Evolutionary conservation across 2,888 invertebrate genomes (phyloP).

Genomic region (Cephus spinipes): DNA sequence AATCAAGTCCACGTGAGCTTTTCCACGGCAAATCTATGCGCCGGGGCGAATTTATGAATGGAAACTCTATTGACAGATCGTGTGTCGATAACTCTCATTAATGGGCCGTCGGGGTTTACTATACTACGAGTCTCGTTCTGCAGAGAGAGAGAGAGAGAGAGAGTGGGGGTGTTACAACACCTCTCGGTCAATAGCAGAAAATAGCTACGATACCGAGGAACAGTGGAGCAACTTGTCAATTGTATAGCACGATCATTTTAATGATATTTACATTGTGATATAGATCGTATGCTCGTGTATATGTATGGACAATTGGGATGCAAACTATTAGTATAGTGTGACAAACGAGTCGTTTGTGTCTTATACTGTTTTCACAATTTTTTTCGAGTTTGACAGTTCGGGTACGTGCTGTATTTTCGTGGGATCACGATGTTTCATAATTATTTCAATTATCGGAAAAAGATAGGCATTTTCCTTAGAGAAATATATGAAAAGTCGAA

Average conservation of each 20-base stretch:
- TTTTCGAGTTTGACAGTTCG: neutral
- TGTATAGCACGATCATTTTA: neutral
- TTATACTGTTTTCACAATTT: constrained; percentile 3
- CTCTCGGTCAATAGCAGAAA: constrained; percentile 4
- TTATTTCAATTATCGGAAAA: neutral
- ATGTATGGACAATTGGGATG: neutral
- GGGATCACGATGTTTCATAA: neutral
- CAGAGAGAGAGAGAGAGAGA: neutral
- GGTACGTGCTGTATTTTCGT: neutral
- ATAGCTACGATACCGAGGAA: neutral
- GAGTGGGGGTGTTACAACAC: neutral
- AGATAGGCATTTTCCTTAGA: neutral
- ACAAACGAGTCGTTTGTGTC: neutral
- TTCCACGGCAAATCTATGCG: constrained; percentile 51
- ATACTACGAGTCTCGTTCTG: constrained; percentile 5
- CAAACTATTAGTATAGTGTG: neutral
- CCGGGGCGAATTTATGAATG: constrained; percentile 54
- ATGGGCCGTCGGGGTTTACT: constrained; percentile 39
- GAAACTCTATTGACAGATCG: constrained; percentile 58
- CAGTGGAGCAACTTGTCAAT: neutral
- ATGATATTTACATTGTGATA: neutral
- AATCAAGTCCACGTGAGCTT: constrained; percentile 41
- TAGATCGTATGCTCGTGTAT: neutral
- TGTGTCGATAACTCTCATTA: constrained; percentile 53
- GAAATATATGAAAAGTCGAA: neutral